Conservation (phyloP, 2,888 invertebrate species). For the Cetonia aurata region DNA sequence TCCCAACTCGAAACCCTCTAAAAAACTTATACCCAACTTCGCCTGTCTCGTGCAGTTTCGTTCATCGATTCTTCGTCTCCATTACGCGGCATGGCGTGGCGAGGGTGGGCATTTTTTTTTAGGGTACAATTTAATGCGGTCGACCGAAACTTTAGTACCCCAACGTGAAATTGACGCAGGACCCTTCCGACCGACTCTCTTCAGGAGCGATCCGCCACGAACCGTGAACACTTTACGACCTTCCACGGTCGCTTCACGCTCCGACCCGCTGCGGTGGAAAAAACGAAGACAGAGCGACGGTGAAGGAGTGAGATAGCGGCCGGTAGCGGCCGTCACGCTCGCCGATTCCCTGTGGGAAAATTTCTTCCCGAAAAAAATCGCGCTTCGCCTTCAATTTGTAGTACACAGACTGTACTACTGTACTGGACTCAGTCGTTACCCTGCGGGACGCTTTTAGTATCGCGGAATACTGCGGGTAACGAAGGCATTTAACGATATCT, state of each 20-base stretch:
- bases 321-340: conserved; percentile 16
- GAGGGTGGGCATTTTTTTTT: no score
- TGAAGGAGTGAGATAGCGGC: not conserved
- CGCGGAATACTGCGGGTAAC: not conserved
- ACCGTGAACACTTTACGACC: conserved; percentile 38
- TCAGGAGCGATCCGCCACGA: not conserved
- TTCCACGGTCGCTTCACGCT: conserved; percentile 27
- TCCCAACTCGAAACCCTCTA: no score
- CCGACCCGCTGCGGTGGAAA: not conserved
- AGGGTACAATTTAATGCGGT: conserved; percentile 11
- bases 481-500: conserved; percentile 1
- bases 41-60: no score
- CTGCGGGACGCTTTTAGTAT: not conserved
- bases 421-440: not conserved
- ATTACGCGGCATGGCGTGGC: no score
- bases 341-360: conserved; percentile 37
- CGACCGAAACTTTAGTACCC: conserved; percentile 8
- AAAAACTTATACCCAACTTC: no score
- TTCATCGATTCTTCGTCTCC: not conserved
- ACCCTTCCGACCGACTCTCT: no score
- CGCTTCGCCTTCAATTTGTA: conserved; percentile 32
- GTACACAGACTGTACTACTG: not conserved
- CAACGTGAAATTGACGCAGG: conserved; percentile 1
- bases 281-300: not conserved
- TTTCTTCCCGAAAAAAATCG: conserved; percentile 21